Conservation (phyloP, 2,113 vertebrate species). For the Microtus ochrogaster region DNA sequence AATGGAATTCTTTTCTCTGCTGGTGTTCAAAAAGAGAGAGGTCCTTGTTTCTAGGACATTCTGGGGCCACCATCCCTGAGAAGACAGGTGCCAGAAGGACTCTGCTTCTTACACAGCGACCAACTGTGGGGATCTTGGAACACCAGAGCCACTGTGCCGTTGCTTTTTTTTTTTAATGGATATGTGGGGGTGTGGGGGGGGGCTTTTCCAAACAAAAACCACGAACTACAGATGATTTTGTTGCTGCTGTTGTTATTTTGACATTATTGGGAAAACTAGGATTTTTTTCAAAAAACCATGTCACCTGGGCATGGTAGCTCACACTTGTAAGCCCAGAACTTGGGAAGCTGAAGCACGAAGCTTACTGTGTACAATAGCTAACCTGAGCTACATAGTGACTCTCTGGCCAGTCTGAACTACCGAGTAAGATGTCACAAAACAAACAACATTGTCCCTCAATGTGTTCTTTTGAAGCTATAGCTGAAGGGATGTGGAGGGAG, state of each 20-base stretch:
- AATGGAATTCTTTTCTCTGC: neutral
- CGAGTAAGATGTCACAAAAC: neutral
- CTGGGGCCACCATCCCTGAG: neutral
- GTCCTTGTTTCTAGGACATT: neutral
- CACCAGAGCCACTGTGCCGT: neutral
- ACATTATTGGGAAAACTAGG: neutral
- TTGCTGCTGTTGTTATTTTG: neutral
- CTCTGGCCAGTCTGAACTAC: neutral
- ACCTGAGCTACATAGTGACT: neutral
- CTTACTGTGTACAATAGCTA: neutral
- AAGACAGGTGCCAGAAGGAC: neutral
- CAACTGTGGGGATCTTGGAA: fast-evolving
- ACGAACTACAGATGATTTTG: neutral
- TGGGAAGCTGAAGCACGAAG: neutral
- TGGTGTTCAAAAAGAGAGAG: neutral
- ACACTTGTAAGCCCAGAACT: neutral
- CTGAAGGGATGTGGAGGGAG: neutral
- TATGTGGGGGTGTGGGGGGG: too few relatives aligned
- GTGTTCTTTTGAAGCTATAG: constrained; percentile 17
- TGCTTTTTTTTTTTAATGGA: neutral
- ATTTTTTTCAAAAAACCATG: neutral
- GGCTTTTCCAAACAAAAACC: neutral
- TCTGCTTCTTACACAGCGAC: neutral
- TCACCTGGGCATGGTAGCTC: neutral
- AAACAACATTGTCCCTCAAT: neutral